These are phyloP conservation scores for Halcyon malimbica DNA, from an alignment of 2,113 vertebrate genomes.

Conservation along the genomic window DNA sequence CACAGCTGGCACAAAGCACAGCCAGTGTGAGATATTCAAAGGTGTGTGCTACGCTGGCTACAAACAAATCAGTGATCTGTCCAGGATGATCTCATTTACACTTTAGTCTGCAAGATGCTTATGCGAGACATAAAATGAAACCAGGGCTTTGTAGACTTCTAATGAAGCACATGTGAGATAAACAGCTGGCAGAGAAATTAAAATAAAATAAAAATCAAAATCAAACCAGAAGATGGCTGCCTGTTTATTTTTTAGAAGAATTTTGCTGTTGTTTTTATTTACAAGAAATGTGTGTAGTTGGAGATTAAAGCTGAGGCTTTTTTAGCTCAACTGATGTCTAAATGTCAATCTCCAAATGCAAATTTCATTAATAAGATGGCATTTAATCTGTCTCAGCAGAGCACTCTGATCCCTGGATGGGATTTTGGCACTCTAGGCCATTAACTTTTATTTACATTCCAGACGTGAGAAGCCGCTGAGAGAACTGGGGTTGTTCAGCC, in stretches of 20 bases:
- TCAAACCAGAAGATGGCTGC: neutral
- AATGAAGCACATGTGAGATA: neutral
- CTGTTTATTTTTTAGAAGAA: neutral
- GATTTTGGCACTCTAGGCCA: neutral
- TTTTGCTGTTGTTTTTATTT: neutral
- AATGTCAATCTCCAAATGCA: neutral
- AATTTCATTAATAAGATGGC: neutral
- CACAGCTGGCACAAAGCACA: neutral
- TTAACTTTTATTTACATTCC: neutral
- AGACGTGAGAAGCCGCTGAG: neutral
- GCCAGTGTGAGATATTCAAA: neutral
- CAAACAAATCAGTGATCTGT: neutral
- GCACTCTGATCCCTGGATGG: neutral
- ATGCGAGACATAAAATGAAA: rapidly evolving
- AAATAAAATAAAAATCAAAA: no score
- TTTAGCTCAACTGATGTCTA: neutral
- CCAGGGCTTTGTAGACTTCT: neutral
- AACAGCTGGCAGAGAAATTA: neutral
- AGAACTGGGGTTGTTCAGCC: no score
- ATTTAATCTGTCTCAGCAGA: neutral
- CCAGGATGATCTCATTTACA: neutral
- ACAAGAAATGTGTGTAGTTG: neutral
- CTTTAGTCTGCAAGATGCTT: neutral
- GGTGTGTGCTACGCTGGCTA: rapidly evolving
- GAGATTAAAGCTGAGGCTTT: neutral